Conservation (phyloP, 1,140 invertebrate genomes). For the Lepidurus arcticus region DNA sequence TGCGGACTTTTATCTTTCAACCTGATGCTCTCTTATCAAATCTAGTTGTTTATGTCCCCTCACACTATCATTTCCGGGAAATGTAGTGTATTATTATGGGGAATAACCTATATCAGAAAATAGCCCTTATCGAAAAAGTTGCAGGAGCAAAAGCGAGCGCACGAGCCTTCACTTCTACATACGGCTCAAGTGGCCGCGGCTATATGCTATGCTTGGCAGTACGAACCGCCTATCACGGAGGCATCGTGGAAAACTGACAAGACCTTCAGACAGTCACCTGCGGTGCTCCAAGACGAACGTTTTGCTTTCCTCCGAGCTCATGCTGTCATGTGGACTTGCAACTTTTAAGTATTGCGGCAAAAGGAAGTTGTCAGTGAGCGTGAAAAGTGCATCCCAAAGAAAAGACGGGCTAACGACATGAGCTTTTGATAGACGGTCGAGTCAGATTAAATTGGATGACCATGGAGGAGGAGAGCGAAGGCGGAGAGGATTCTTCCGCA, state of each 20-base stretch:
- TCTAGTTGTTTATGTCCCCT: not conserved
- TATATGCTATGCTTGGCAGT: not conserved
- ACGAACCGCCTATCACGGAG: not conserved
- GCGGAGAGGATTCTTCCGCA: not conserved
- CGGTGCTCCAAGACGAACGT: slow-evolving; percentile 17
- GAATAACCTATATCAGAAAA: not conserved
- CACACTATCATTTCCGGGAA: not conserved
- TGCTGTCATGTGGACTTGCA: not conserved
- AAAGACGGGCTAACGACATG: not conserved
- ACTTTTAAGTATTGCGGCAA: not conserved
- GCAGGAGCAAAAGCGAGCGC: not conserved
- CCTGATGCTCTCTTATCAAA: not conserved
- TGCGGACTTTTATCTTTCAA: not conserved
- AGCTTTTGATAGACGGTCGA: not conserved
- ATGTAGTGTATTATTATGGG: not conserved
- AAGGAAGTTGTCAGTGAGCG: not conserved
- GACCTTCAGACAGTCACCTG: not conserved
- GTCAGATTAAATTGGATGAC: not conserved
- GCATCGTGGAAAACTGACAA: slow-evolving; percentile 8
- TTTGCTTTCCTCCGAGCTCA: not conserved
- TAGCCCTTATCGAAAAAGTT: not conserved
- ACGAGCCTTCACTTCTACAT: not conserved
- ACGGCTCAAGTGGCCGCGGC: not conserved
- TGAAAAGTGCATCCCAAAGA: not conserved
- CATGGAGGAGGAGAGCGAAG: slow-evolving; percentile 7